Percentiles rank a stretch among this genome's conserved stretches.
Evolutionary conservation across 2,113 vertebrate genomes (phyloP).

Genomic region (Onychorhynchus coronatus): DNA sequence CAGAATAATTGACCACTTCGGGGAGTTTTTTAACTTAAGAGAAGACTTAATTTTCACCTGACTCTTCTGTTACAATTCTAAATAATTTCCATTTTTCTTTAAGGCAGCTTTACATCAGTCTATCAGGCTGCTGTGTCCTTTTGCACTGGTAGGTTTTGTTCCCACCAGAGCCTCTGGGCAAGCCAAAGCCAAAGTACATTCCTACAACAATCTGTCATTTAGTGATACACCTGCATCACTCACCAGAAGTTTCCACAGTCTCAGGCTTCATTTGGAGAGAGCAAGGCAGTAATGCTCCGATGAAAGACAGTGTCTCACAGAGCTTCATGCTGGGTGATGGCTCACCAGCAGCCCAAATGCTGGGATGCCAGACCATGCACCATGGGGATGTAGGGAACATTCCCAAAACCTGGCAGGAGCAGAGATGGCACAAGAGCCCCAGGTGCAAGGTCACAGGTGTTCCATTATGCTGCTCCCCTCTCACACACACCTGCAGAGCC

Average conservation of each 20-base stretch:
- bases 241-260: neutral
- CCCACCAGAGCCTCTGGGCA: neutral
- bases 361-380: neutral
- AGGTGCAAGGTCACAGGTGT: neutral
- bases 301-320: neutral
- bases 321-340: rapidly evolving
- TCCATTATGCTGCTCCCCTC: neutral
- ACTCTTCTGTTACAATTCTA: neutral
- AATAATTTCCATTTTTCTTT: neutral
- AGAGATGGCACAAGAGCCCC: neutral
- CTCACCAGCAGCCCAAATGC: neutral
- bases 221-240: neutral
- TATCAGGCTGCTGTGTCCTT: neutral
- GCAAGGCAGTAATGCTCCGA: neutral
- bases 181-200: neutral
- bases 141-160: neutral
- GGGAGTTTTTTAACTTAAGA: neutral
- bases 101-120: neutral
- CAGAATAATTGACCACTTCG: neutral
- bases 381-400: neutral
- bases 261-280: neutral
- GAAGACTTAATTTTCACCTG: neutral
- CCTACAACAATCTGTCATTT: neutral
- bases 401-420: neutral
- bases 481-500: neutral